Base-by-base conservation (phyloP, 2,113 vertebrate species). In the Corvus cornix region DNA sequence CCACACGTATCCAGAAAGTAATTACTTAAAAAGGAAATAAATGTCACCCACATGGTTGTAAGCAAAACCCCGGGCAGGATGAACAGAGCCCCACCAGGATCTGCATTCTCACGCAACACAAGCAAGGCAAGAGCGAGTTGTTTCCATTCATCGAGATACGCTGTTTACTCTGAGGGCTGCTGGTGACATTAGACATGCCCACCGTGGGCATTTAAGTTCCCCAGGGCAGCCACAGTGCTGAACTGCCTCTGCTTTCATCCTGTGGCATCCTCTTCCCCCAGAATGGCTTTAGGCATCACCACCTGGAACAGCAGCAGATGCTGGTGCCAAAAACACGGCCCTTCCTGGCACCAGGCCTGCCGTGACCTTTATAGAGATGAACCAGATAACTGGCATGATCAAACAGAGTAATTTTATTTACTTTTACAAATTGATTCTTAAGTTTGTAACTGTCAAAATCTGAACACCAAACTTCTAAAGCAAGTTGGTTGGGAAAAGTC, bases 11-110 rank as follows among this genome's bases (percentile, higher is more conserved):
- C 86, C 90, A 97, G 93, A 96, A 88, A 91, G 67, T 48, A 96
- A 91, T 94, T 95, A 96, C 95, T 96, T 96, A 94, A 96, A 97
- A 96, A 97, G 96, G 95, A 96, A 97, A 95, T 87, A 96, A 96
- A 95, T 90, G 92, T 96, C 90, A 90, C 90, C 82, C 85, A 9
- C 44, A 44, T 5, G 43, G 82, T 17, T 92, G 69, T 28, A 87
- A 95, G 92, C 87, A 93, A 92, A 97, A 68, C 69, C 60, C 68
- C 3, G 2, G 62, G 84, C 89, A 91, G 89, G 77, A 78, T 6
- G 9, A 90, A 23, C 48, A 84, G 78, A 96, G 75, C 70, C 60
- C 43, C 59, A 86, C 23, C 68, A 90, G 51, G 67, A 85, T 55
- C 82, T 52, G 63, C 79, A 72, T 62, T 94, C 89, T 80, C 82